These are phyloP conservation scores for Tympanuchus pallidicinctus DNA, from an alignment of 2,113 vertebrate species.

Conservation along the genomic window DNA sequence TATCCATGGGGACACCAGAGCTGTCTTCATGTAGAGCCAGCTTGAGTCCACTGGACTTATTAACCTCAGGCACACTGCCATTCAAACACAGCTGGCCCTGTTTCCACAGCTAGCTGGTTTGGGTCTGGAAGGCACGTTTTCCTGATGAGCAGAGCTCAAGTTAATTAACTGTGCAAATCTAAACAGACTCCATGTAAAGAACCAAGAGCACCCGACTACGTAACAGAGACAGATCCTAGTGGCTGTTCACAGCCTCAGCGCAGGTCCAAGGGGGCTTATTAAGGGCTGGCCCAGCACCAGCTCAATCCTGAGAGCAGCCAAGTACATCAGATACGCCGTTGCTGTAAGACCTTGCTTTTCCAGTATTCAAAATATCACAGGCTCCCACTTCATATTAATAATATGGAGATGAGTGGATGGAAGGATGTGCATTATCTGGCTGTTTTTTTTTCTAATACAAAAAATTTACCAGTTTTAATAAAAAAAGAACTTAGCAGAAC, in stretches of 20 bases:
- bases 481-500: background rate
- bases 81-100: fast-evolving
- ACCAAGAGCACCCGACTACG: background rate
- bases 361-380: background rate
- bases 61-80: background rate
- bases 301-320: background rate
- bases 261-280: background rate
- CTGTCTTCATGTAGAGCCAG: background rate
- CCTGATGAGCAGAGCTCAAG: background rate
- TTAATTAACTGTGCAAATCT: background rate
- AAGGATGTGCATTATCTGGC: background rate
- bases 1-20: background rate
- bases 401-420: fast-evolving
- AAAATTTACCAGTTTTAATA: background rate
- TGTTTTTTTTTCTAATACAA: background rate
- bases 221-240: background rate
- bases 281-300: background rate
- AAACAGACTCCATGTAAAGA: background rate
- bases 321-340: background rate
- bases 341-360: background rate
- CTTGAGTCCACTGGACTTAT: fast-evolving
- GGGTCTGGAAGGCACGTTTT: background rate
- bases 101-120: background rate
- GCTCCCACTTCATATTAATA: background rate
- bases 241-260: background rate